phyloP scores from a whole-genome alignment of 2,797 vertebrate species.

The Steatocranus sp. region DNA sequence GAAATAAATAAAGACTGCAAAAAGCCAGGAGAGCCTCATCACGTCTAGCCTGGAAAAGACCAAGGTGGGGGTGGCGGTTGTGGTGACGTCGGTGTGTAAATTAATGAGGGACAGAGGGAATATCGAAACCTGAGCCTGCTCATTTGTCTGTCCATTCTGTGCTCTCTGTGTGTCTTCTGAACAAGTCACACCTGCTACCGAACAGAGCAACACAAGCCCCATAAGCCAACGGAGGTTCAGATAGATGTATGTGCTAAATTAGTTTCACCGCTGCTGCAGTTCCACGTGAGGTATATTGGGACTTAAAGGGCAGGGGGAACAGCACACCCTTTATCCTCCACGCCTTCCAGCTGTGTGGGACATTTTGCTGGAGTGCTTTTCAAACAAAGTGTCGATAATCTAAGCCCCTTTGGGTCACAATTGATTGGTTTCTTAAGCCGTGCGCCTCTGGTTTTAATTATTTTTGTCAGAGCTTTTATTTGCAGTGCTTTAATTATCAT shows the following conservation, averaged over 20 bases:
- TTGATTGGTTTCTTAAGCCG: conserved; percentile 33
- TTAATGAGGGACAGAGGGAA: conserved; percentile 42
- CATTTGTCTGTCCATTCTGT: conserved; percentile 9
- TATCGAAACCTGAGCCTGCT: conserved; percentile 24
- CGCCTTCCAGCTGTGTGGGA: conserved; percentile 38
- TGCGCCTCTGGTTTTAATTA: conserved; percentile 71
- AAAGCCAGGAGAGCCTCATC: conserved; percentile 1
- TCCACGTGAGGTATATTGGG: neutral
- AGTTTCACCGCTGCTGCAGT: neutral
- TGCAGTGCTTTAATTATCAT: conserved; percentile 74
- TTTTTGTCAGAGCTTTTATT: conserved; percentile 64
- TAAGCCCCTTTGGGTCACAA: conserved; percentile 39
- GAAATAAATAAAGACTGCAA: conserved; percentile 33
- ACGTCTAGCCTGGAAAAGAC: neutral
- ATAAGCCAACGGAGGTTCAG: neutral
- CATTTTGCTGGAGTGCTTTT: conserved; percentile 40
- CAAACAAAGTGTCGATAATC: conserved; percentile 56
- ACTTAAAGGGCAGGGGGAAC: conserved; percentile 26
- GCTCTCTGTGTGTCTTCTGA: conserved; percentile 6
- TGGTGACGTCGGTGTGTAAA: conserved; percentile 18
- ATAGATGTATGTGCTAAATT: neutral
- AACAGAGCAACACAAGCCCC: neutral
- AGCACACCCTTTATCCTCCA: conserved; percentile 22
- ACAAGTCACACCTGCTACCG: conserved; percentile 43
- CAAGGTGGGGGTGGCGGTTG: neutral